Base-by-base conservation (phyloP, 2,113 vertebrate species). In the Saimiri boliviensis region DNA sequence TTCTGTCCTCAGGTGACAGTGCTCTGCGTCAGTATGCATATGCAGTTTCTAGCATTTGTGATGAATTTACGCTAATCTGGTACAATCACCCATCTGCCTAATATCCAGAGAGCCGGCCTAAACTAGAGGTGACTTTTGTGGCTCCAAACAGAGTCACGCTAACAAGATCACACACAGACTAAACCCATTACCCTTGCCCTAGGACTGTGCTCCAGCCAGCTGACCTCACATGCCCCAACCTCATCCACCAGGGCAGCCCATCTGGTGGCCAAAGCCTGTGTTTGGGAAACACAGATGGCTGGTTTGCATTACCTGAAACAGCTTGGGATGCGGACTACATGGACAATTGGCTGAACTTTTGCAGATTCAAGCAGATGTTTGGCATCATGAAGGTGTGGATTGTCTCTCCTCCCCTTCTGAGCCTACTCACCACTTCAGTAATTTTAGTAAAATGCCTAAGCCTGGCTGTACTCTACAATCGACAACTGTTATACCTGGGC, bases 241-340 rank as follows among this genome's bases (percentile, higher is more conserved):
- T 85, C 20, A 25, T 89, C 68, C 13, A 35, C 71, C n/a, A 42
- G 77, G 85, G 68, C 37, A 82, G 90, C 42, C 94, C 93, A 83
- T 96, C 85, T 96, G 92, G 77, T 70, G 40, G 73, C 85, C 94
- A 95, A 27, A 74, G 73, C 16, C 85, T 45, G 76, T 13, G 3
- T 58, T 35, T 70, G 91, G 95, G 70, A 81, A 47, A 35, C 32
- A 9, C 97, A 96, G 97, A 58, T 95, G 97, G 91, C 88, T 91
- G 20, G 80, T 88, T 42, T 86, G 88, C 27, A 8, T 85, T 94
- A 56, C 88, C 76, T 6, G 2, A 68, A 85, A 81, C 88, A 96
- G 82, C 95, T 89, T 96, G 97, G 60, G 79, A 83, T 68, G 66
- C 13, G 32, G 68, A 60, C 16, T 30, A 23, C 70, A n/a, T 5